phyloP scores from a whole-genome alignment of 2,888 invertebrate species.

The Drosophila nr. perissopoda region DNA sequence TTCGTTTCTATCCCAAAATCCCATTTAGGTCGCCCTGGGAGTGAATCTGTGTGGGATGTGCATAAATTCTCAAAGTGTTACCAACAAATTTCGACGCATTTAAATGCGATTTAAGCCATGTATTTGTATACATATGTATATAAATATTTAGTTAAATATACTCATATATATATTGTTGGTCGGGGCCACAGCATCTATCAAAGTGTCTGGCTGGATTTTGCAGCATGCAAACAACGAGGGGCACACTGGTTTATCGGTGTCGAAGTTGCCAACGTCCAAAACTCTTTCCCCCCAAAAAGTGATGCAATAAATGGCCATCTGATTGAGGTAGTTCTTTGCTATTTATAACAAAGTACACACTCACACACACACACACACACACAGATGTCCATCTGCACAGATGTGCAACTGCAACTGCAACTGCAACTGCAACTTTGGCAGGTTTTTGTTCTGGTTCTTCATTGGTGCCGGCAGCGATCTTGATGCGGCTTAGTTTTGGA shows the following conservation, averaged over 20 bases:
- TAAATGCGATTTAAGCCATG: constrained; percentile 35
- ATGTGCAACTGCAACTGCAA: neutral
- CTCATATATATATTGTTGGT: constrained; percentile 4
- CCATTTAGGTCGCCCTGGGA: constrained; percentile 23
- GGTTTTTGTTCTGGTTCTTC: constrained; percentile 47
- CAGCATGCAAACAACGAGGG: constrained; percentile 36
- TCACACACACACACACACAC: neutral
- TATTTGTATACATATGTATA: constrained; percentile 5
- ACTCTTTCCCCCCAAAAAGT: constrained; percentile 35
- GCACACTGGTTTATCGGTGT: constrained; percentile 53
- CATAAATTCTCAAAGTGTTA: constrained; percentile 44
- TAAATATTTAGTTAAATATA: neutral
- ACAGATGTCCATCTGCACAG: constrained; percentile 5
- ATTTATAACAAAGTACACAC: constrained; percentile 45
- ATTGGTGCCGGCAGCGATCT: constrained; percentile 49
- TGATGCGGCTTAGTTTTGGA: constrained; percentile 23
- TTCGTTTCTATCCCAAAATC: constrained; percentile 11
- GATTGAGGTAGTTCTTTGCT: constrained; percentile 52
- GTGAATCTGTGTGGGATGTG: constrained; percentile 54
- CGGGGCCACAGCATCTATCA: constrained; percentile 57
- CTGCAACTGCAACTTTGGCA: constrained; percentile 18
- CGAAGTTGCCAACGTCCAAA: constrained; percentile 22
- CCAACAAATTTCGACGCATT: constrained; percentile 36
- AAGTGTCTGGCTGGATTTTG: constrained; percentile 41
- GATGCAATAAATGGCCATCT: constrained; percentile 53